Percentiles rank a stretch among this genome's conserved stretches.
These are phyloP conservation scores for Drosophila nasuta DNA, from an alignment of 1,140 invertebrate species.

Conservation along the genomic window DNA sequence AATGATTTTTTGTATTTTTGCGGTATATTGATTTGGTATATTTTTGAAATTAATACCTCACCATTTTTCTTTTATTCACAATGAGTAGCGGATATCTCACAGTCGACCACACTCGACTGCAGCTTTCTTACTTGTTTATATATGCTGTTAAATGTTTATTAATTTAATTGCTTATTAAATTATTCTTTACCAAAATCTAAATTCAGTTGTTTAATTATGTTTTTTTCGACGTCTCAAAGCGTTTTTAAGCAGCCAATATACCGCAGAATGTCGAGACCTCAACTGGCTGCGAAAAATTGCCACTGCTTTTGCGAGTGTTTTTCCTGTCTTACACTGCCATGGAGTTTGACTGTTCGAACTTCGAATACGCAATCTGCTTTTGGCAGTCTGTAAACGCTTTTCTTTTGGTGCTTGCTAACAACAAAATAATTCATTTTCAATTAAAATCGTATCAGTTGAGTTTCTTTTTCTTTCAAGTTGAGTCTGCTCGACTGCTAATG, in stretches of 20 bases:
- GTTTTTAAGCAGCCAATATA: background rate
- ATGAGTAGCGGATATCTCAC: no score
- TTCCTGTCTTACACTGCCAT: no score
- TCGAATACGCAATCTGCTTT: background rate
- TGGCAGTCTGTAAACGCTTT: background rate
- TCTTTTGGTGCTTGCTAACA: conserved; percentile 41
- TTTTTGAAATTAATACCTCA: no score
- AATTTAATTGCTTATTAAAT: no score
- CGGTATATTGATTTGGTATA: no score
- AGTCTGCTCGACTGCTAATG: background rate
- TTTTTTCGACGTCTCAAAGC: background rate
- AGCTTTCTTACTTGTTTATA: no score
- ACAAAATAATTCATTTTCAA: conserved; percentile 84
- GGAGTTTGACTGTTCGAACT: background rate
- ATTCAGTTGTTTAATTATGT: no score
- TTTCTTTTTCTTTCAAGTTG: background rate
- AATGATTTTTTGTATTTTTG: no score
- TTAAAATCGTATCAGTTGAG: conserved; percentile 78
- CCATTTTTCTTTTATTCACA: no score
- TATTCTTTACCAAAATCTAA: no score
- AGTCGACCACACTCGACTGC: no score
- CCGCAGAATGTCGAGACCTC: background rate
- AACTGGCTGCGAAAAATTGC: background rate
- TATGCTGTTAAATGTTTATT: no score
- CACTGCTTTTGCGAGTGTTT: background rate